Conservation (phyloP, 2,797 vertebrate genomes). For the Periparus ater region DNA sequence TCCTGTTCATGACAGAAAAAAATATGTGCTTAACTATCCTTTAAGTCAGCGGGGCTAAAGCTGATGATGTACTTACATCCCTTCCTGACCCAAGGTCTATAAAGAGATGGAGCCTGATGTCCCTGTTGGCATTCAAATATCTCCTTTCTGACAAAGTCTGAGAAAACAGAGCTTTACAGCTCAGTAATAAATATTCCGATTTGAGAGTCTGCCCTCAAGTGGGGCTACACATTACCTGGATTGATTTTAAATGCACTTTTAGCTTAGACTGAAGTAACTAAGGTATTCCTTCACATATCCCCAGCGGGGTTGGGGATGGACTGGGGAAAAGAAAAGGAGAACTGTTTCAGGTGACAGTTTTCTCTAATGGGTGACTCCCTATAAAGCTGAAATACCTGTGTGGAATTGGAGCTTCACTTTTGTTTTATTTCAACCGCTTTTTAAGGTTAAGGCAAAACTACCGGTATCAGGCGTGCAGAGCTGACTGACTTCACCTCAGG, state of each 20-base stretch:
- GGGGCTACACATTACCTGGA: neutral
- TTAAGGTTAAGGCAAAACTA: neutral
- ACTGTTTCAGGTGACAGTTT: neutral
- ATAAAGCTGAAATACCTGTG: neutral
- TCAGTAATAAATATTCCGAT: slow-evolving; percentile 6
- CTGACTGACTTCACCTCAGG: neutral
- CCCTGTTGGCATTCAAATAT: slow-evolving; percentile 20
- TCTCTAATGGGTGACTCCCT: neutral
- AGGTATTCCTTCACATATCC: neutral
- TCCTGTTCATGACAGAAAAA: slow-evolving; percentile 8
- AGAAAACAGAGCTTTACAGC: slow-evolving; percentile 13
- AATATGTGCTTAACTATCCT: slow-evolving; percentile 17
- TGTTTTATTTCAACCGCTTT: neutral
- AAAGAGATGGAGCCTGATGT: neutral
- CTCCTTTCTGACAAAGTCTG: neutral
- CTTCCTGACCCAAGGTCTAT: neutral
- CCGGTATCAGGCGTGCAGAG: neutral
- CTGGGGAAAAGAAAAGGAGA: neutral
- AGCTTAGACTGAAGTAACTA: neutral
- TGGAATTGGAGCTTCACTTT: neutral
- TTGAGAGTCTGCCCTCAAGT: slow-evolving; percentile 37
- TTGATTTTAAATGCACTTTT: slow-evolving; percentile 35
- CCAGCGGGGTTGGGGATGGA: neutral
- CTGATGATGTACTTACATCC: neutral
- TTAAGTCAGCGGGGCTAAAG: neutral